Evolutionary conservation across 2,888 invertebrate genomes (phyloP).

Genomic region (Gortyna flavago): DNA sequence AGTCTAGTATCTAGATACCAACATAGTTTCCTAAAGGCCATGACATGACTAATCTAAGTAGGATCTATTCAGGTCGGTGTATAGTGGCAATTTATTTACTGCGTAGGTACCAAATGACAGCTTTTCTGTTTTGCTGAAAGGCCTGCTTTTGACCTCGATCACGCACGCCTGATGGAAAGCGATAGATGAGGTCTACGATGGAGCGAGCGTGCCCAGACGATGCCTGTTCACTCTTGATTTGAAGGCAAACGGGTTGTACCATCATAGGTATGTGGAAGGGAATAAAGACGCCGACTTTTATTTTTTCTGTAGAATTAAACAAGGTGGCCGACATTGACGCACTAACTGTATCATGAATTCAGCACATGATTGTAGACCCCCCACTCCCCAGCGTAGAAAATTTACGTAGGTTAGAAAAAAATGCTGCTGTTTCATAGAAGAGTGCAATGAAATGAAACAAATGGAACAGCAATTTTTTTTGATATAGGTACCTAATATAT

Average conservation of each 20-base stretch:
- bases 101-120: not conserved
- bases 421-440: not conserved
- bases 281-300: constrained; percentile 1
- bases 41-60: constrained; percentile 12
- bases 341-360: too few species aligned
- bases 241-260: too few species aligned
- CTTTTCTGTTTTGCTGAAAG: not conserved
- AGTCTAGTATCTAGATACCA: not conserved
- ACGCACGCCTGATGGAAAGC: not conserved
- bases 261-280: too few species aligned
- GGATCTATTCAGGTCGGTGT: constrained; percentile 17
- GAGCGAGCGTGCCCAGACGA: too few species aligned
- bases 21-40: constrained; percentile 7
- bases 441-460: too few species aligned
- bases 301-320: not conserved
- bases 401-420: not conserved
- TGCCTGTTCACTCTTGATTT: not conserved
- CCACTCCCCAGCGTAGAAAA: not conserved
- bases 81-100: constrained; percentile 24
- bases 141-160: not conserved
- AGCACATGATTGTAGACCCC: not conserved
- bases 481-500: too few species aligned
- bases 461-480: too few species aligned
- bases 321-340: too few species aligned
- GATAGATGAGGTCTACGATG: not conserved